Percentiles rank a stretch among this genome's conserved stretches.
These are phyloP conservation scores for Callocephalon fimbriatum DNA, from an alignment of 2,113 vertebrate species.

Conservation along the genomic window DNA sequence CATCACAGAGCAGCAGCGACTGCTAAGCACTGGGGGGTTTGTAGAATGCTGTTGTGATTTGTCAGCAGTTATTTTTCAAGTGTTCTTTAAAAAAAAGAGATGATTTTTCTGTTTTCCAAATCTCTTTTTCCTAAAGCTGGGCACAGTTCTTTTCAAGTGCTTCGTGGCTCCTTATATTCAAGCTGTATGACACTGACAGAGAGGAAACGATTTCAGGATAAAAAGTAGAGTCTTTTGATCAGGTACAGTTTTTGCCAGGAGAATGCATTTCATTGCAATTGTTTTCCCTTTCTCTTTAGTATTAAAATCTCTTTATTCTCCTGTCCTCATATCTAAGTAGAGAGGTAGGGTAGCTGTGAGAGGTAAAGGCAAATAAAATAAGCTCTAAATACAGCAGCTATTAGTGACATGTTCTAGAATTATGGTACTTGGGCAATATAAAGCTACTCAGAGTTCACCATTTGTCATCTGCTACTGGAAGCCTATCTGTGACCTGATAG, in stretches of 20 bases:
- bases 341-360: neutral
- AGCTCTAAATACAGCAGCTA: neutral
- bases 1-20: neutral
- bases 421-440: neutral
- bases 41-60: neutral
- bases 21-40: neutral
- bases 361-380: neutral
- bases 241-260: neutral
- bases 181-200: neutral
- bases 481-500: neutral
- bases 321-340: neutral
- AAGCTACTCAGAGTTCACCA: neutral
- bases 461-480: neutral
- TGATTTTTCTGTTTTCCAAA: neutral
- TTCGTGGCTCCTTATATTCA: neutral
- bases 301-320: neutral
- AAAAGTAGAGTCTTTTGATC: constrained; percentile 16
- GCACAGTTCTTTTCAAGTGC: neutral
- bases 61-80: constrained; percentile 18
- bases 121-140: neutral
- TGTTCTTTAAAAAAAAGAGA: neutral
- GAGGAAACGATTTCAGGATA: neutral
- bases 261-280: neutral
- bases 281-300: neutral
- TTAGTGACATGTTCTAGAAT: neutral